phyloP scores from a whole-genome alignment of 2,797 vertebrate species.

The Tarsius wallacei region DNA sequence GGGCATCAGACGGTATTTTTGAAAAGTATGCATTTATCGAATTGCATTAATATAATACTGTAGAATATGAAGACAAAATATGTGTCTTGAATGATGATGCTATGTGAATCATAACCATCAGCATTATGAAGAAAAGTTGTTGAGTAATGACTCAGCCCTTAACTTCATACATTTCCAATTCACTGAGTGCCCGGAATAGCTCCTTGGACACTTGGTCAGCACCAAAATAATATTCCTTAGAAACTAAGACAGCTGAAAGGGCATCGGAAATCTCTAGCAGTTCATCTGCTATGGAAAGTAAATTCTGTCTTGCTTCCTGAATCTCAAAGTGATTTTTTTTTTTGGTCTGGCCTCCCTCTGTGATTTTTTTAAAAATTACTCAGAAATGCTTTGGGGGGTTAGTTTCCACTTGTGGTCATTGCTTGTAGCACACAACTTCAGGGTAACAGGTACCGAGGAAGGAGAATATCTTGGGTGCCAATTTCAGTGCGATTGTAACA shows the following conservation, averaged over 20 bases:
- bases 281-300: neutral
- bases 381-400: neutral
- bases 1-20: neutral
- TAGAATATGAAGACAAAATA: neutral
- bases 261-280: neutral
- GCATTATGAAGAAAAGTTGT: too few relatives aligned
- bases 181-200: neutral
- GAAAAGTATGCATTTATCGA: neutral
- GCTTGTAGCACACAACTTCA: rapidly evolving
- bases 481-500: neutral
- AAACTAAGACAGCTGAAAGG: neutral
- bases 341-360: neutral
- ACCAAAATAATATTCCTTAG: neutral
- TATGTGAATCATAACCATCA: rapidly evolving
- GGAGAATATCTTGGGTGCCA: too few relatives aligned
- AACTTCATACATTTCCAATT: neutral
- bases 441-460: neutral
- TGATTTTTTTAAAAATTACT: neutral
- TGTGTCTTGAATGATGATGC: neutral
- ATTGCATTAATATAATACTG: neutral
- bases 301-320: neutral
- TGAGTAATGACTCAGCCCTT: neutral
- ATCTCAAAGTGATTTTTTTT: neutral
- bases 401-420: neutral
- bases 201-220: neutral